Evolutionary conservation across 2,888 invertebrate species (phyloP).

Genomic region (Ormyrus labotus): DNA sequence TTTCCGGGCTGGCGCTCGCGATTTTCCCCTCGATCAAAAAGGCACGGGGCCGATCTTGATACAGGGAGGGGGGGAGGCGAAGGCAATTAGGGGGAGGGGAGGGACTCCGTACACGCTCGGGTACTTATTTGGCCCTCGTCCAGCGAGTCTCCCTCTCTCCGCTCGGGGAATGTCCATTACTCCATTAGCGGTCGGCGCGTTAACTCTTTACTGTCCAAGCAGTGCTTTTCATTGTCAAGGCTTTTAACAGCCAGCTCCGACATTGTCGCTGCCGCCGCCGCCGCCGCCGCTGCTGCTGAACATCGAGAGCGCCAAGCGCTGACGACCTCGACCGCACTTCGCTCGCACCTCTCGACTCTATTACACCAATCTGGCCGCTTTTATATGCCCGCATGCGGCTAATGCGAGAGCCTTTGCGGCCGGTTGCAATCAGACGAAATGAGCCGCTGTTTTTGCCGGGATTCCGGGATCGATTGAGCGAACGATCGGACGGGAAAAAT

Average conservation of each 20-base stretch:
- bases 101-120: not conserved
- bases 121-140: slow-evolving; percentile 68
- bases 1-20: slow-evolving; percentile 45
- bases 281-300: not conserved
- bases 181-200: slow-evolving; percentile 72
- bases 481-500: too few species aligned
- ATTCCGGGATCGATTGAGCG: too few species aligned
- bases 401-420: not conserved
- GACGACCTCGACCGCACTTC: slow-evolving; percentile 9
- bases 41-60: not conserved
- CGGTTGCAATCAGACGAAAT: slow-evolving; percentile 1
- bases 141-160: slow-evolving; percentile 60
- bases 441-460: not conserved
- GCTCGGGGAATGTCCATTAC: slow-evolving; percentile 68
- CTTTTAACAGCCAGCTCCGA: slow-evolving; percentile 55
- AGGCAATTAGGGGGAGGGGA: slow-evolving; percentile 41
- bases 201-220: slow-evolving; percentile 71
- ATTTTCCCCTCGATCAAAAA: slow-evolving; percentile 39
- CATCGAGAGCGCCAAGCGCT: not conserved
- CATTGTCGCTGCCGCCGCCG: slow-evolving; percentile 27
- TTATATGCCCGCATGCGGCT: slow-evolving; percentile 5
- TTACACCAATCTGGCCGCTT: not conserved
- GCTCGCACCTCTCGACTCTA: not conserved
- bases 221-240: slow-evolving; percentile 66
- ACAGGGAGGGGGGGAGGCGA: not conserved